These are phyloP conservation scores for Contarinia nasturtii DNA, from an alignment of 1,140 invertebrate genomes.

Conservation along the genomic window DNA sequence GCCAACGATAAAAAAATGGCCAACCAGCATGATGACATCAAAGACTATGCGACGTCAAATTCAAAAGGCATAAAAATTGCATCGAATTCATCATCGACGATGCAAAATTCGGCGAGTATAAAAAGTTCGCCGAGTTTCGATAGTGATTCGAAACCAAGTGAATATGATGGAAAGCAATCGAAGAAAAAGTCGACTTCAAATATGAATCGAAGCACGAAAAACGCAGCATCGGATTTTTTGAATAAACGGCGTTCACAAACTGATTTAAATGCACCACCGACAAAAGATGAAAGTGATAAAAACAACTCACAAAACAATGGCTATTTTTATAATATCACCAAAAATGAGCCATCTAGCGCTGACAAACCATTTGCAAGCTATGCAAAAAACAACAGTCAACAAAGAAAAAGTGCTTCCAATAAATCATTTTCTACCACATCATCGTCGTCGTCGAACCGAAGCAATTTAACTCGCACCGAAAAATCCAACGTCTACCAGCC, in stretches of 20 bases:
- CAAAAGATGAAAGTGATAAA: conserved; percentile 27
- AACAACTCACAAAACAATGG: conserved; percentile 6
- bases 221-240: neutral
- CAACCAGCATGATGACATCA: too few species aligned
- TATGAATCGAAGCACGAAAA: too few species aligned
- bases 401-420: neutral
- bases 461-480: neutral
- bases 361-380: neutral
- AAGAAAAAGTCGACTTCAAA: neutral
- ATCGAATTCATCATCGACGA: too few species aligned
- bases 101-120: too few species aligned
- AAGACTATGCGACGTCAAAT: too few species aligned
- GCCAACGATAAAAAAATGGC: too few species aligned
- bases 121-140: too few species aligned
- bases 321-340: conserved; percentile 3
- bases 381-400: too few species aligned
- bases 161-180: neutral
- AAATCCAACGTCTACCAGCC: neutral
- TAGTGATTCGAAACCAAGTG: neutral
- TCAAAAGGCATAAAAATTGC: too few species aligned
- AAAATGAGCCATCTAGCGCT: neutral
- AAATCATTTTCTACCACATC: neutral
- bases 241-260: neutral
- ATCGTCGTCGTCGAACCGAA: neutral
- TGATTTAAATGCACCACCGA: conserved; percentile 5